Percentiles rank a stretch among this genome's conserved stretches.
phyloP scores from a whole-genome alignment of 1,140 invertebrate species.

The Drosophila quadrilineata region DNA sequence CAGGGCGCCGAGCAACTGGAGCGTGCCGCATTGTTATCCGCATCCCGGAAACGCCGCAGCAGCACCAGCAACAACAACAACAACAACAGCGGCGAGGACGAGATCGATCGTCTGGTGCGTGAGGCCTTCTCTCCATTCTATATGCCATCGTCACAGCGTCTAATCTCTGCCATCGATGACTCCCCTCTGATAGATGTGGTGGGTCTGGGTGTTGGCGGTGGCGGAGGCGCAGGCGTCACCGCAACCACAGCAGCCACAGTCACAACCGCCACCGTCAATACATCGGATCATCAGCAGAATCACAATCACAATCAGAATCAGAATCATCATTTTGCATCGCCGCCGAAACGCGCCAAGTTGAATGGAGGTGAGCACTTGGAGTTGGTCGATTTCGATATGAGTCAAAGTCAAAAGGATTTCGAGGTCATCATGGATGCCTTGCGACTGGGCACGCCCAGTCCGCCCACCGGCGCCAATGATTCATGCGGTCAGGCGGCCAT shows the following conservation, averaged over 20 bases:
- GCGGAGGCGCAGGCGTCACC: slow-evolving; percentile 22
- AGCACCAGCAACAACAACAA: no score
- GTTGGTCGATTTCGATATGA: slow-evolving; percentile 80
- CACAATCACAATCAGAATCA: no score
- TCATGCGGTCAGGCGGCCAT: slow-evolving; percentile 86
- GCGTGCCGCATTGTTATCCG: slow-evolving; percentile 62
- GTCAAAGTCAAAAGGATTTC: slow-evolving; percentile 81
- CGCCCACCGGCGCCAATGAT: slow-evolving; percentile 80
- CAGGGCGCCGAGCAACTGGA: slow-evolving; percentile 81
- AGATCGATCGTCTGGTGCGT: slow-evolving; percentile 84
- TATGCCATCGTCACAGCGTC: slow-evolving; percentile 86
- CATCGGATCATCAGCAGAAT: no score
- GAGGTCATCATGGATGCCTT: slow-evolving; percentile 82
- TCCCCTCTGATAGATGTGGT: slow-evolving; percentile 76
- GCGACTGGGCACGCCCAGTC: slow-evolving; percentile 79
- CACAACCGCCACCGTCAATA: no score
- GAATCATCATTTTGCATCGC: no score
- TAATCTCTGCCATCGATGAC: slow-evolving; percentile 86
- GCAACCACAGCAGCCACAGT: slow-evolving; percentile 8
- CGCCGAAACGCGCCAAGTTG: slow-evolving; percentile 52
- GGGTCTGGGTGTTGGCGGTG: slow-evolving; percentile 41
- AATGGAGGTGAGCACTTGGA: slow-evolving; percentile 54
- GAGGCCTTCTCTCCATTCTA: slow-evolving; percentile 87
- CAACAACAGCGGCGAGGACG: no score
- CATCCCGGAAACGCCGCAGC: slow-evolving; percentile 78